phyloP scores from a whole-genome alignment of 2,797 vertebrate genomes.

The Cetoscarus ocellatus region DNA sequence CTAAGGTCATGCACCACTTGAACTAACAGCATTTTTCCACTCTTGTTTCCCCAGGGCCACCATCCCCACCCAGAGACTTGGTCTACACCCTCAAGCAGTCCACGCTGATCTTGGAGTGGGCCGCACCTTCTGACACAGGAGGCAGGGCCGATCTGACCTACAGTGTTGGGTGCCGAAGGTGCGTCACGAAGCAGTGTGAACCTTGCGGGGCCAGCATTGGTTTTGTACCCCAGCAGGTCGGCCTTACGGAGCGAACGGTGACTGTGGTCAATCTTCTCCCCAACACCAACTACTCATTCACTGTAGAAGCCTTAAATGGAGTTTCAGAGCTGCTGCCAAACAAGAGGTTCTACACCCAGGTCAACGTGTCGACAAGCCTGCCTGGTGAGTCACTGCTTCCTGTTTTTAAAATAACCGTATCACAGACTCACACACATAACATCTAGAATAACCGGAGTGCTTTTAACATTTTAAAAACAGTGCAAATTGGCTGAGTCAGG shows the following conservation, averaged over 20 bases:
- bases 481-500: not conserved
- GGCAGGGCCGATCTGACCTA: constrained; percentile 91
- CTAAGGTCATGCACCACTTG: not conserved
- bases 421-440: not conserved
- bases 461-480: not conserved
- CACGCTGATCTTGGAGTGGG: constrained; percentile 91
- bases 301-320: constrained; percentile 90
- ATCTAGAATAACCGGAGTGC: not conserved
- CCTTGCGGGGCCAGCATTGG: constrained; percentile 89
- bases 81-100: constrained; percentile 91
- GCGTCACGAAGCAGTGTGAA: constrained; percentile 83
- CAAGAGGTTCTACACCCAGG: constrained; percentile 88
- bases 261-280: constrained; percentile 93
- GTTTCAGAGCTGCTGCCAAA: constrained; percentile 88
- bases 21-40: not conserved
- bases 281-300: constrained; percentile 92
- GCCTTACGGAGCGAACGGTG: constrained; percentile 88
- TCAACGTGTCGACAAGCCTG: constrained; percentile 89
- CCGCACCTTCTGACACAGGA: constrained; percentile 85
- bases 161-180: constrained; percentile 89
- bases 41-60: constrained; percentile 84
- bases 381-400: constrained; percentile 78
- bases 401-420: not conserved
- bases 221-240: constrained; percentile 92
- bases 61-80: constrained; percentile 91